These are phyloP conservation scores for Conopomorpha cramerella DNA, from an alignment of 1,140 invertebrate genomes.

Conservation along the genomic window DNA sequence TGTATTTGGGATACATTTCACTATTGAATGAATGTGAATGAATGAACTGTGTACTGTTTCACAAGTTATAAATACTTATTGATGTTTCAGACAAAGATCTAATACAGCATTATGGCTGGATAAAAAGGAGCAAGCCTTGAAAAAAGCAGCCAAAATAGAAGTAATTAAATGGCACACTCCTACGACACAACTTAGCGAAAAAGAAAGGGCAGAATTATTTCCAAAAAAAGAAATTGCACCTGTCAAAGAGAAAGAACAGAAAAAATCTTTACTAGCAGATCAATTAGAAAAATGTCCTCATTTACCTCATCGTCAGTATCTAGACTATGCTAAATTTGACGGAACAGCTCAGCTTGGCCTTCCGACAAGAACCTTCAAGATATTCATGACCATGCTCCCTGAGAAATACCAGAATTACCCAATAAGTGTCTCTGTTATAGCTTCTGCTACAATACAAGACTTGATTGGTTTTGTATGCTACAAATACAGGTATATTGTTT, in stretches of 20 bases:
- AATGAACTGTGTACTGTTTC: too few species aligned
- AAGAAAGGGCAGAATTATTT: constrained; percentile 74
- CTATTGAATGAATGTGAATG: too few species aligned
- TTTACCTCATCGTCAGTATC: constrained; percentile 81
- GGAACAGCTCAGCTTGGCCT: constrained; percentile 80
- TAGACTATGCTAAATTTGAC: constrained; percentile 91
- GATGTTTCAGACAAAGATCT: constrained; percentile 73
- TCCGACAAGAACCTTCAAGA: constrained; percentile 77
- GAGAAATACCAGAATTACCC: constrained; percentile 82
- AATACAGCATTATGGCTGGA: constrained; percentile 90
- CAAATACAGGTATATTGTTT: constrained; percentile 68
- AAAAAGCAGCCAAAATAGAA: constrained; percentile 78
- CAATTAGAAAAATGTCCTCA: constrained; percentile 76
- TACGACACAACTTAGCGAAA: constrained; percentile 48
- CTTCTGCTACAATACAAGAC: constrained; percentile 85
- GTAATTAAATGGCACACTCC: constrained; percentile 77
- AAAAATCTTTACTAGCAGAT: constrained; percentile 69
- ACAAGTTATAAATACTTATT: constrained; percentile 2
- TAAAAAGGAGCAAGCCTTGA: constrained; percentile 84
- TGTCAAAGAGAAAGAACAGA: too few species aligned
- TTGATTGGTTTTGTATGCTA: constrained; percentile 94
- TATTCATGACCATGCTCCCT: constrained; percentile 87
- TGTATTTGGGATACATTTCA: too few species aligned
- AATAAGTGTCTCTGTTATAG: constrained; percentile 77
- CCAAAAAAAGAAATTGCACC: constrained; percentile 57